Percentiles rank a stretch among this genome's conserved stretches.
Evolutionary conservation across 2,797 vertebrate species (phyloP).

Genomic region (Sebastes nivosus): DNA sequence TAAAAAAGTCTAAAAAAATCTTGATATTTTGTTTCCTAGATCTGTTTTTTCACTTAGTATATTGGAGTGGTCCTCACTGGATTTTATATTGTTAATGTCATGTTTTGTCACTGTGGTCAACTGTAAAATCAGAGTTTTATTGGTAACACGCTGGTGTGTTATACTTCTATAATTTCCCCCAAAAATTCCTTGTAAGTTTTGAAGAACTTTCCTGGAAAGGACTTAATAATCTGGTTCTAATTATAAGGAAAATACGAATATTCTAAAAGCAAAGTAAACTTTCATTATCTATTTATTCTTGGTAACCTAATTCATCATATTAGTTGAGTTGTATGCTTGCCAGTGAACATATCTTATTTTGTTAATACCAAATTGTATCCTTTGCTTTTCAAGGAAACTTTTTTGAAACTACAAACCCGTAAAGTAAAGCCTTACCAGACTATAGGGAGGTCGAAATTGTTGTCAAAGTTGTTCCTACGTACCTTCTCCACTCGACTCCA

Average conservation of each 20-base stretch:
- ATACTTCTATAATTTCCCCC: not conserved
- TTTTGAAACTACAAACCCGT: not conserved
- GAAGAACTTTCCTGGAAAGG: not conserved
- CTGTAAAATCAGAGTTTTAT: not conserved
- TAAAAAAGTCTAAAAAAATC: not conserved
- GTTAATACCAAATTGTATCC: no score
- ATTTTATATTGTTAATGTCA: no score
- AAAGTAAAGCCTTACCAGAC: not conserved
- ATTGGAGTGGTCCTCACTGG: no score
- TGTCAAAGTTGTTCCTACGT: not conserved
- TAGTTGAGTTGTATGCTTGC: not conserved
- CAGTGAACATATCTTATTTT: accelerated
- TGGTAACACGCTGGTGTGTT: not conserved
- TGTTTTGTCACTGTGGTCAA: not conserved
- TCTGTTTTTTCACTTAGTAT: no score
- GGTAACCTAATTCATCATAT: not conserved
- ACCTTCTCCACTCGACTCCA: not conserved
- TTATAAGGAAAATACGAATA: not conserved
- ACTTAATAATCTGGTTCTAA: accelerated
- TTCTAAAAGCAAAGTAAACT: accelerated
- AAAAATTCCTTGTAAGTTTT: not conserved
- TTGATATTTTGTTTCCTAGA: no score
- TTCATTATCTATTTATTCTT: not conserved
- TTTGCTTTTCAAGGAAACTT: not conserved
- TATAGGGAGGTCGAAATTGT: not conserved